Evolutionary conservation across 2,888 invertebrate genomes (phyloP), one percentile per base, ranked within the genome.

Genomic region (Cactoblastis cactorum): DNA sequence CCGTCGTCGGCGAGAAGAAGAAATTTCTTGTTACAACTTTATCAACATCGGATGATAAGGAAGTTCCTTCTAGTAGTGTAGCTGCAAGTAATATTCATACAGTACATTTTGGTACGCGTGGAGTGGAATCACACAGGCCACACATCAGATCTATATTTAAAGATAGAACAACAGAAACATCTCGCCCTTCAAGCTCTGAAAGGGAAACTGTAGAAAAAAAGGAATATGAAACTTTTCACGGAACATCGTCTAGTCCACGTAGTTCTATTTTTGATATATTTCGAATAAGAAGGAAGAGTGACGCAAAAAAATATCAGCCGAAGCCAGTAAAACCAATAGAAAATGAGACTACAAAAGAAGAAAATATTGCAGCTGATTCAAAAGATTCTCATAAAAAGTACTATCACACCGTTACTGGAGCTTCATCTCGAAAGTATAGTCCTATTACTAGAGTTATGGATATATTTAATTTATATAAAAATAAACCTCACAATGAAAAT

Each of bases 251-350:
- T 70, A 88, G 85, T 77, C 87, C 87, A 61, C 74, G 86, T 64
- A 87, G 84, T 67, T 88, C 88, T 61, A 86, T 89, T 71, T 89
- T 89, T 76, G 89, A 89, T 80, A 88, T 89, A 63, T 89, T 88
- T 66, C 77, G 86, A 56, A 73, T 88, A 68, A 73, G 89, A 69
- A 77, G 89, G 65, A 88, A 89, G 68, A 89, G 89, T 66, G 89
- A 89, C 69, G 80, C 82, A 43, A 88, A 83, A 59, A 89, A 88
- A 61, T 77, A 77, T 63, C 79, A 79, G 57, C 63, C 75, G 1
- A 75, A 72, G 54, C 62, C 72, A 48, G 52, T 71, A 18, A 86
- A 83, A 67, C 67, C 82, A 14, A 69, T 74, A 38, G 87, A 88
- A 63, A 71, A 81, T 33, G 87, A 87, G 61, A 57, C 65, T 28